Conservation (phyloP, 2,113 vertebrate species). For the Calcarius ornatus region DNA sequence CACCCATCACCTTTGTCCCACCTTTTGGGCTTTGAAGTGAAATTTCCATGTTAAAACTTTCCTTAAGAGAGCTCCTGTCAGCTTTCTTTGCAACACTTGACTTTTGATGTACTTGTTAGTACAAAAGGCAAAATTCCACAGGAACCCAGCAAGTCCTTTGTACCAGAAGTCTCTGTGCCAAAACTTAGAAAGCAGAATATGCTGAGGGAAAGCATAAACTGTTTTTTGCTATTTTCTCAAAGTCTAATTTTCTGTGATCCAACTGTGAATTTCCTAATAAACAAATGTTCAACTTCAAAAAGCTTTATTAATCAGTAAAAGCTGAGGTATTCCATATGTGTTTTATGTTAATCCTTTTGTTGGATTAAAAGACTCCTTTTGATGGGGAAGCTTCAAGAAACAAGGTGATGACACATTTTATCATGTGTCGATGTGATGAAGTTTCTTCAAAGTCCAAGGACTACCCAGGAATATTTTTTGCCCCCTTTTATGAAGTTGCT, state of each 20-base stretch:
- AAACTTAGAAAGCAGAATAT: neutral
- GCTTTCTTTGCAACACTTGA: neutral
- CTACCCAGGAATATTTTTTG: neutral
- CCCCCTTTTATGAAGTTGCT: neutral
- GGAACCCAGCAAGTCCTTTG: neutral
- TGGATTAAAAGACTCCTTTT: neutral
- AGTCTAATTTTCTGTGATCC: neutral
- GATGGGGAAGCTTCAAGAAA: neutral
- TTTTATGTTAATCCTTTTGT: neutral
- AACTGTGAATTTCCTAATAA: neutral
- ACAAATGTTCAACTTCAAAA: neutral
- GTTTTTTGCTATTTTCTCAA: neutral
- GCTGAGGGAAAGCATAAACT: neutral
- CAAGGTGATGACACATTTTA: neutral
- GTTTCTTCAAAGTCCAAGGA: neutral
- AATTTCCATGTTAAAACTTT: conserved; percentile 28
- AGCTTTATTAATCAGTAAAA: neutral
- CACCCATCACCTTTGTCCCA: neutral
- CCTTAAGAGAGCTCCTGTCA: neutral
- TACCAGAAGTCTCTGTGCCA: neutral
- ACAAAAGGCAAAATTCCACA: neutral
- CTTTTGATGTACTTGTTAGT: conserved; percentile 14
- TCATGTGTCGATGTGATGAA: neutral
- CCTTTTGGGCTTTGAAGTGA: neutral
- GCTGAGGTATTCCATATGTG: neutral